phyloP scores from a whole-genome alignment of 2,888 invertebrate genomes.

The Aphidoletes aphidimyza region DNA sequence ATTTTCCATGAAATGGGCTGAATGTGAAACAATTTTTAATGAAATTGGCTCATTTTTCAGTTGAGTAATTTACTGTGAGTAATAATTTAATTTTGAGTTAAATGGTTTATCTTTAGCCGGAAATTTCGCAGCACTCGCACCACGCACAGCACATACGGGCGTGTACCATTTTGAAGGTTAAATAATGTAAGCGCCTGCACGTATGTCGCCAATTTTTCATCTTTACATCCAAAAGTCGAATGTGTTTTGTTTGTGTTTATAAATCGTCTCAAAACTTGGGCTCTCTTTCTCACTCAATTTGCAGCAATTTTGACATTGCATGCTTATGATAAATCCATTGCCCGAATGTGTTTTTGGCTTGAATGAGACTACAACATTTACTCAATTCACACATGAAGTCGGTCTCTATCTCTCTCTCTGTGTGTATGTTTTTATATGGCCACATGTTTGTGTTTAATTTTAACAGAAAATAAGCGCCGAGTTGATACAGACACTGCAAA shows the following conservation, averaged over 20 bases:
- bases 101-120: slow-evolving; percentile 3
- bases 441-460: background rate
- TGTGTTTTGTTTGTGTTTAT: too few relatives aligned
- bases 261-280: too few relatives aligned
- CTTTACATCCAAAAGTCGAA: background rate
- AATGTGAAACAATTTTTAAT: background rate
- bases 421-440: background rate
- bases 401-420: too few relatives aligned
- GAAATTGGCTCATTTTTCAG: background rate
- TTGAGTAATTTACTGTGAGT: background rate
- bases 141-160: background rate
- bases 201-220: background rate
- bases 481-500: background rate
- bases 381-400: background rate
- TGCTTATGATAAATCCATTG: too few relatives aligned
- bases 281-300: too few relatives aligned
- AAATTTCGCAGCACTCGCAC: background rate
- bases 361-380: background rate
- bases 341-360: background rate
- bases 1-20: background rate
- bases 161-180: background rate
- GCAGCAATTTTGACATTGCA: too few relatives aligned
- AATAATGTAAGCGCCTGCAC: slow-evolving; percentile 1
- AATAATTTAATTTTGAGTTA: background rate
- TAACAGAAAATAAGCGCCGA: background rate